phyloP scores from a whole-genome alignment of 1,140 invertebrate species.

The Marisa cornuarietis region DNA sequence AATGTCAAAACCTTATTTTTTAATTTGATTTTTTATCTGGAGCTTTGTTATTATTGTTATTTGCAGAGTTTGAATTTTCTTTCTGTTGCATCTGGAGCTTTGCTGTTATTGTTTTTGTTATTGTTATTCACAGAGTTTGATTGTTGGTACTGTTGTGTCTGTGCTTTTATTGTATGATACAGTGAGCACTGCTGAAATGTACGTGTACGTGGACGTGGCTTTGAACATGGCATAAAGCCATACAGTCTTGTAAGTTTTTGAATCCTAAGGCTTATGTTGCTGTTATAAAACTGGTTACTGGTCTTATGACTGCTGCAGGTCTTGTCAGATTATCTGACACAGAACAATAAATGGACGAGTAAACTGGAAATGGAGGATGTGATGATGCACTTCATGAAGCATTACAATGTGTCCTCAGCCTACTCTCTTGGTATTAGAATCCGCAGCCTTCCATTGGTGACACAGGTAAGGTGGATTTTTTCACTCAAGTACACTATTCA shows the following conservation, averaged over 20 bases:
- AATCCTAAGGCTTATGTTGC: too few species aligned
- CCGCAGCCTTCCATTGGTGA: constrained; percentile 56
- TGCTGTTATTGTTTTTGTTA: neutral
- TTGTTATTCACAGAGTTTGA: neutral
- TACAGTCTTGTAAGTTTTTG: too few species aligned
- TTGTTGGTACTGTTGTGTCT: too few species aligned
- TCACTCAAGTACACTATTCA: too few species aligned
- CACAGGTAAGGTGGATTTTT: constrained; percentile 39
- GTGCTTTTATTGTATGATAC: neutral
- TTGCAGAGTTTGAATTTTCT: too few species aligned
- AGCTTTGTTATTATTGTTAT: too few species aligned
- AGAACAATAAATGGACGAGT: constrained; percentile 52
- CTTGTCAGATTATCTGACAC: constrained; percentile 39
- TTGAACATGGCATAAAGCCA: too few species aligned
- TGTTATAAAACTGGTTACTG: too few species aligned
- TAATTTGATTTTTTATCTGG: too few species aligned
- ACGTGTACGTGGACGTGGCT: too few species aligned
- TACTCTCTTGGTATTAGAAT: constrained; percentile 60
- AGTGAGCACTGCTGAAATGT: neutral
- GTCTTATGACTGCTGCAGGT: constrained; percentile 4
- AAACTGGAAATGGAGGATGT: constrained; percentile 53
- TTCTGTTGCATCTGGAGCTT: neutral
- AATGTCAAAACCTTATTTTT: too few species aligned
- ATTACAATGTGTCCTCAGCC: constrained; percentile 44
- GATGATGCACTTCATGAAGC: constrained; percentile 54